phyloP scores from a whole-genome alignment of 2,888 invertebrate genomes.

The Rhopalosiphum nymphaeae region DNA sequence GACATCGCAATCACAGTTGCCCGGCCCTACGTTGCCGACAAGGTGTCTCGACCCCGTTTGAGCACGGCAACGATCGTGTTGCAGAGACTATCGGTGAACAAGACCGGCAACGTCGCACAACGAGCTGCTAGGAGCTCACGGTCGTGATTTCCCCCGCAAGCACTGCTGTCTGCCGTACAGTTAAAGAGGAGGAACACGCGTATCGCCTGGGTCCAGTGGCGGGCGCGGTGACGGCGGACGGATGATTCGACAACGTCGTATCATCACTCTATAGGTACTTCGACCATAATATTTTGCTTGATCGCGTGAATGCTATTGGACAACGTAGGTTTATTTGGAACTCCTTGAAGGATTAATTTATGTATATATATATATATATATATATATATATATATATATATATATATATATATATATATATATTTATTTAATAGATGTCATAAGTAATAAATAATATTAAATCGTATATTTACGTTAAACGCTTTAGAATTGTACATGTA shows the following conservation, averaged over 20 bases:
- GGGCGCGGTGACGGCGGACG: slow-evolving; percentile 38
- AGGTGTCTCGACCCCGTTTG: slow-evolving; percentile 40
- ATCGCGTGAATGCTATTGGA: slow-evolving; percentile 40
- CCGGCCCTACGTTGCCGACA: slow-evolving; percentile 21
- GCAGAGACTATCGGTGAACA: slow-evolving; percentile 21
- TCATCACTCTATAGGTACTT: neutral
- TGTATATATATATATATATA: neutral
- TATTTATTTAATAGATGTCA: neutral
- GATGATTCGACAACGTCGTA: slow-evolving; percentile 55
- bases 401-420: neutral
- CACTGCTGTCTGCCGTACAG: neutral
- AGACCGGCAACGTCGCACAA: slow-evolving; percentile 54
- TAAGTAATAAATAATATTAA: neutral
- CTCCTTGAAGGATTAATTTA: slow-evolving; percentile 4
- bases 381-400: neutral
- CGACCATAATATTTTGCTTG: slow-evolving; percentile 41
- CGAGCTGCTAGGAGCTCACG: slow-evolving; percentile 30
- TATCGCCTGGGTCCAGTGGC: slow-evolving; percentile 43
- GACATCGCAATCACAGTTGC: neutral
- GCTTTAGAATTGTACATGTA: neutral
- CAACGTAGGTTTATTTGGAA: neutral
- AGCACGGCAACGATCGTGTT: neutral
- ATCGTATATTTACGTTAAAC: neutral
- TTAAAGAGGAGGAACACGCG: slow-evolving; percentile 24
- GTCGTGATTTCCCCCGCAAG: slow-evolving; percentile 58